Percentiles rank a stretch among this genome's conserved stretches.
Conservation (phyloP, 2,888 invertebrate genomes). For the Clivina fossor region DNA sequence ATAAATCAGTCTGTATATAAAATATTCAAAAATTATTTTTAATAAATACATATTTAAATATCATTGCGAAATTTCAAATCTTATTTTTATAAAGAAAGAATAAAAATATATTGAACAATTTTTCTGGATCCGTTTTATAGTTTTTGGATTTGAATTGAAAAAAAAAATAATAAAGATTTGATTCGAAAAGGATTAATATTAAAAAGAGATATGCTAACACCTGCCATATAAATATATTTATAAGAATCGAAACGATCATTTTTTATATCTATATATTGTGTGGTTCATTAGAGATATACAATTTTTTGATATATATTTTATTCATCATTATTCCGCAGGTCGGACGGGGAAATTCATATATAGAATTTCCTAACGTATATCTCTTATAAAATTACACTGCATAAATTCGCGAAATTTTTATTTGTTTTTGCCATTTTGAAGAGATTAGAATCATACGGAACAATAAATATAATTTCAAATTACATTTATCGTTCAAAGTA, state of each 20-base stretch:
- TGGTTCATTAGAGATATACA: slow-evolving; percentile 20
- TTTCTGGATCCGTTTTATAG: too few relatives aligned
- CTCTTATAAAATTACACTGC: slow-evolving; percentile 23
- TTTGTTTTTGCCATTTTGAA: too few relatives aligned
- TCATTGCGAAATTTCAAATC: slow-evolving; percentile 17
- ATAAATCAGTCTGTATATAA: too few relatives aligned
- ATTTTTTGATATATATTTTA: slow-evolving; percentile 24
- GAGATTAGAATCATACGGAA: too few relatives aligned
- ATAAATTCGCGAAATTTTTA: slow-evolving; percentile 21
- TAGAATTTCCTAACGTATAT: too few relatives aligned
- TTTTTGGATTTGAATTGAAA: too few relatives aligned
- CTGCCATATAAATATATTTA: slow-evolving; percentile 33
- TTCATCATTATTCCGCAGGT: slow-evolving; percentile 26
- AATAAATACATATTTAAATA: too few relatives aligned
- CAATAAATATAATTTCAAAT: background rate
- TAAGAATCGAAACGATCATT: slow-evolving; percentile 30
- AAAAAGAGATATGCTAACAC: slow-evolving; percentile 30
- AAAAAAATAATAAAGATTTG: too few relatives aligned
- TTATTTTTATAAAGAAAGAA: slow-evolving; percentile 8
- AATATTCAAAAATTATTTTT: too few relatives aligned
- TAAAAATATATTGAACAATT: slow-evolving; percentile 8
- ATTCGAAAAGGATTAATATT: too few relatives aligned
- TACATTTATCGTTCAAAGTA: background rate
- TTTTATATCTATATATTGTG: slow-evolving; percentile 24
- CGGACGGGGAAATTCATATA: slow-evolving; percentile 26